Conservation (phyloP, 2,888 invertebrate genomes). For the Trichopoda pennipes region DNA sequence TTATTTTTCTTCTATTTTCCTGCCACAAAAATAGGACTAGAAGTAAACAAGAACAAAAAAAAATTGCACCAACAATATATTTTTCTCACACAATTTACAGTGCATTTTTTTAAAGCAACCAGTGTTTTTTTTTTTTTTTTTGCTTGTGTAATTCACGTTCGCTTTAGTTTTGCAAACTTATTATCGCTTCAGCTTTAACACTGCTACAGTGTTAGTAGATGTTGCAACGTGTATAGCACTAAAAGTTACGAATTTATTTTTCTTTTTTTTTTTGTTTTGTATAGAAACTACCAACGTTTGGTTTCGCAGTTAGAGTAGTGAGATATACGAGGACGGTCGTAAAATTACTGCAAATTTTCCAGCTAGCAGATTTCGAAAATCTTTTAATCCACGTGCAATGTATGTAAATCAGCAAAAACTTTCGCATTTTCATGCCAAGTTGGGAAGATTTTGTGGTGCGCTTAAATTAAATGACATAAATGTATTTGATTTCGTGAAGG, state of each 20-base stretch:
- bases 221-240: conserved; percentile 8
- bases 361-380: too few species aligned
- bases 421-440: too few species aligned
- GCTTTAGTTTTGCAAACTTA: conserved; percentile 52
- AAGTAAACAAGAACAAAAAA: conserved; percentile 1
- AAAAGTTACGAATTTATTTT: conserved; percentile 34
- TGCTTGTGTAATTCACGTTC: conserved; percentile 4
- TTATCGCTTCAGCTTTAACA: conserved; percentile 55
- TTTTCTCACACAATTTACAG: conserved; percentile 68
- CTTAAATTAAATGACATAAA: too few species aligned
- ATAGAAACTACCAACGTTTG: conserved; percentile 5
- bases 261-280: conserved; percentile 21
- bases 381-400: too few species aligned
- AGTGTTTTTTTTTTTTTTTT: conserved; percentile 10
- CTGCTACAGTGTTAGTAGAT: neutral
- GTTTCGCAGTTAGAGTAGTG: neutral
- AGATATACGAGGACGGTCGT: neutral
- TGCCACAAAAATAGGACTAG: conserved; percentile 44
- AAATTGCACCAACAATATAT: conserved; percentile 59
- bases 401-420: too few species aligned
- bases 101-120: conserved; percentile 36
- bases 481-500: too few species aligned
- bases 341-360: neutral
- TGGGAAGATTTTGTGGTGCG: too few species aligned
- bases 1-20: conserved; percentile 18